phyloP scores from a whole-genome alignment of 2,113 vertebrate species.

The Parotia lawesii region DNA sequence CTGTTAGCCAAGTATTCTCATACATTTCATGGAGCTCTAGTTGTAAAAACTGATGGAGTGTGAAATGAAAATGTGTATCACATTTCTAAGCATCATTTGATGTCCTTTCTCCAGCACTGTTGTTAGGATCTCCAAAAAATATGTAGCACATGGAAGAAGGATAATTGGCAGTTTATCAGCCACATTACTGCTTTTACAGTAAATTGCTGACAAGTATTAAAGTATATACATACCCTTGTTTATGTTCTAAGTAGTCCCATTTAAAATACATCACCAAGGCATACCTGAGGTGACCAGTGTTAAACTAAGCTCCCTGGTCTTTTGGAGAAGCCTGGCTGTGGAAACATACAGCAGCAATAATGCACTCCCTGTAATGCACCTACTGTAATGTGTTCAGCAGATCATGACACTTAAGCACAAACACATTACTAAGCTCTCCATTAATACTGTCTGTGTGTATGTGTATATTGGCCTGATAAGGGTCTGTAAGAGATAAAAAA shows the following conservation, averaged over 20 bases:
- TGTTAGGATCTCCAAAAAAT: slow-evolving; percentile 65
- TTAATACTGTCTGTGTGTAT: background rate
- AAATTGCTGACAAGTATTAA: slow-evolving; percentile 39
- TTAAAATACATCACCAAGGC: background rate
- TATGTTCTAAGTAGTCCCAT: background rate
- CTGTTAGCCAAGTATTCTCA: slow-evolving; percentile 70
- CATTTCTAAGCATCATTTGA: slow-evolving; percentile 84
- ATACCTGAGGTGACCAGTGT: background rate
- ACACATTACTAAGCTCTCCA: background rate
- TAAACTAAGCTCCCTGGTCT: background rate
- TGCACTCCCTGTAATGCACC: background rate
- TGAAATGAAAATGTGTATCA: slow-evolving; percentile 90
- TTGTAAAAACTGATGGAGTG: slow-evolving; percentile 86
- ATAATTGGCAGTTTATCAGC: slow-evolving; percentile 63
- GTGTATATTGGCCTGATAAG: background rate
- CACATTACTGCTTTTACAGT: slow-evolving; percentile 43
- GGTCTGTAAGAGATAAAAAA: background rate
- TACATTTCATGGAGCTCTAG: slow-evolving; percentile 72
- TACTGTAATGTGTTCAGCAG: background rate
- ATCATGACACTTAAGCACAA: background rate
- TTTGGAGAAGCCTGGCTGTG: background rate
- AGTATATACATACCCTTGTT: background rate
- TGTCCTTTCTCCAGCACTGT: slow-evolving; percentile 74
- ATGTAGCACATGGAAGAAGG: slow-evolving; percentile 63
- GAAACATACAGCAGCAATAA: background rate